These are phyloP conservation scores for Xanthorhoe spadicearia DNA, from an alignment of 2,888 invertebrate species.

Conservation along the genomic window DNA sequence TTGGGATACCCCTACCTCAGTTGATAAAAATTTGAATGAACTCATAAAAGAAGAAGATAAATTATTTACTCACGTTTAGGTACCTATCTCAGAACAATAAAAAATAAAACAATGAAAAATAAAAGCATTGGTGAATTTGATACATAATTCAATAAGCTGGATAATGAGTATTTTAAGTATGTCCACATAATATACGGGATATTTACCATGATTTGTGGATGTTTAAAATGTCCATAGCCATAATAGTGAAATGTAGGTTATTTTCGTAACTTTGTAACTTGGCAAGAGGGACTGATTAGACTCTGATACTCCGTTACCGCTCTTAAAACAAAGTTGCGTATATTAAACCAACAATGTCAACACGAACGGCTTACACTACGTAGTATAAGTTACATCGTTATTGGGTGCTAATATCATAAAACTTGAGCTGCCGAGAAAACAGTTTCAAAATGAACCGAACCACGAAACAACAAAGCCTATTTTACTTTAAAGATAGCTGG, in stretches of 20 bases:
- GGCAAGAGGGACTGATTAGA: neutral
- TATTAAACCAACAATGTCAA: slow-evolving; percentile 25
- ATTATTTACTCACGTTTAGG: no score
- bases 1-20: slow-evolving; percentile 1
- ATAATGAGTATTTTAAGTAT: no score
- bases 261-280: neutral
- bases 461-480: slow-evolving; percentile 8
- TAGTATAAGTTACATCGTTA: slow-evolving; percentile 23
- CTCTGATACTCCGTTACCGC: neutral
- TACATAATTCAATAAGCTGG: no score
- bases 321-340: slow-evolving; percentile 17
- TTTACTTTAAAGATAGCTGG: slow-evolving; percentile 3
- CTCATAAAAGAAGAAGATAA: no score
- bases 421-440: slow-evolving; percentile 12
- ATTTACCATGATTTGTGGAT: no score
- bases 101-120: no score
- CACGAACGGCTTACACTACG: slow-evolving; percentile 21
- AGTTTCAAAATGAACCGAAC: slow-evolving; percentile 17
- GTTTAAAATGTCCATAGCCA: no score
- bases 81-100: no score
- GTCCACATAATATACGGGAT: no score
- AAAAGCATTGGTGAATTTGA: no score
- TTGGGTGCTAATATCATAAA: slow-evolving; percentile 29
- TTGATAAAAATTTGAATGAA: neutral
- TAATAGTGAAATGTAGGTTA: no score